Base-by-base conservation (phyloP, 2,113 vertebrate genomes). In the Eleginops maclovinus region DNA sequence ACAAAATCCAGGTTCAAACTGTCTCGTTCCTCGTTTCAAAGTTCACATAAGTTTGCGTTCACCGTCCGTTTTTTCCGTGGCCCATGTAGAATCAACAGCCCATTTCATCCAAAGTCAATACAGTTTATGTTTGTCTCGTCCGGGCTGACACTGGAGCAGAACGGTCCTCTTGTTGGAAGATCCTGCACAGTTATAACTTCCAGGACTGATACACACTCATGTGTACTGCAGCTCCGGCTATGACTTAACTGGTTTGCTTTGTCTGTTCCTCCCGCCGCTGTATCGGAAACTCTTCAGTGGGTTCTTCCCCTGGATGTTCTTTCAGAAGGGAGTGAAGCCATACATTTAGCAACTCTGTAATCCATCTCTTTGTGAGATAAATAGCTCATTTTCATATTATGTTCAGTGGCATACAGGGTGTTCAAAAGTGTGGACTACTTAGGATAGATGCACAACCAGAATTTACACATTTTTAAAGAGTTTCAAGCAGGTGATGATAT, bases 261-360 rank as follows among this genome's bases (percentile, higher is more conserved):
- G 83, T 28, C 68, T 49, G 31, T 56, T 82, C 51, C 59, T 88
- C 0, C 76, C 61, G 21, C 79, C 67, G 1, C 74, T 86, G 86
- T 91, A 93, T 9, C 77, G 82, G 81, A 96, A 96, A 68, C 78
- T 94, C 93, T 91, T 96, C 64, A 96, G 86, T 0, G 95, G 95
- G 72, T 96, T 95, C 72, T 80, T 91, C 19, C 91, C 88, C 75
- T 24, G 73, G 66, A 65, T 22, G 49, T 86, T 91, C 53, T 90
- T 93, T 91, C 94, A 50, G 47, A 70, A n/a, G 28, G 36, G 8
- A 66, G 4, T 0, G 36, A 41, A 71, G 56, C 4, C 16, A 9
- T 1, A 22, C 5, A 10, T 14, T 53, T 4, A 40, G 5, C 1
- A 60, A 43, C 8, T 10, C 15, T 15, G 11, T 4, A 7, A 36